phyloP scores from a whole-genome alignment of 2,888 invertebrate species.

The Xestia xanthographa region DNA sequence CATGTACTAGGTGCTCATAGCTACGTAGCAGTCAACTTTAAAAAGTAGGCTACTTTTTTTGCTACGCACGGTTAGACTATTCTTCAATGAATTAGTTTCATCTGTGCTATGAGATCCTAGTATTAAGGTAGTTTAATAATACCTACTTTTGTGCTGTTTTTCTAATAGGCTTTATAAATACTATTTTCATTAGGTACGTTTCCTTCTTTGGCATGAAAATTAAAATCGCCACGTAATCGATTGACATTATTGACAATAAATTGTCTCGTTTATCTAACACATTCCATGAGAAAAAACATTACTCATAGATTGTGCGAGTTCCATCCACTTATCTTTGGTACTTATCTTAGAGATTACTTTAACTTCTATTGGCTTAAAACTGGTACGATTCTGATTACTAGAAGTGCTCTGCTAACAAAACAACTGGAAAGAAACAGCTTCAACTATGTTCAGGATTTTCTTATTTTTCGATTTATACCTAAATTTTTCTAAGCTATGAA shows the following conservation, averaged over 20 bases:
- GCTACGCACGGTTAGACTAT: neutral
- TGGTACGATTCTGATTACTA: slow-evolving; percentile 22
- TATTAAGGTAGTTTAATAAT: slow-evolving; percentile 18
- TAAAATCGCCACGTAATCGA: slow-evolving; percentile 17
- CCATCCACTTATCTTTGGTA: slow-evolving; percentile 48
- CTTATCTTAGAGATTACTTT: slow-evolving; percentile 54
- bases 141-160: slow-evolving; percentile 20
- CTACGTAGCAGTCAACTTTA: neutral
- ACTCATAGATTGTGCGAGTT: slow-evolving; percentile 45
- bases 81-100: slow-evolving; percentile 1
- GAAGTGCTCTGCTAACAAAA: slow-evolving; percentile 8
- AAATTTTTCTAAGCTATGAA: neutral
- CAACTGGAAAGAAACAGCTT: neutral
- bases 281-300: slow-evolving; percentile 63
- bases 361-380: slow-evolving; percentile 21
- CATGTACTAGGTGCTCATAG: slow-evolving; percentile 56
- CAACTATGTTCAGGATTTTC: neutral
- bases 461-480: neutral
- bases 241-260: slow-evolving; percentile 35
- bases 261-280: slow-evolving; percentile 50
- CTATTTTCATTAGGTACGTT: neutral
- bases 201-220: slow-evolving; percentile 16
- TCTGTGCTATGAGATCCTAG: slow-evolving; percentile 45
- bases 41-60: slow-evolving; percentile 22
- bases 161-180: neutral